Evolutionary conservation across 1,140 invertebrate genomes (phyloP), one percentile per base, ranked within the genome.

Genomic region (Druon quercuslanigerum): DNA sequence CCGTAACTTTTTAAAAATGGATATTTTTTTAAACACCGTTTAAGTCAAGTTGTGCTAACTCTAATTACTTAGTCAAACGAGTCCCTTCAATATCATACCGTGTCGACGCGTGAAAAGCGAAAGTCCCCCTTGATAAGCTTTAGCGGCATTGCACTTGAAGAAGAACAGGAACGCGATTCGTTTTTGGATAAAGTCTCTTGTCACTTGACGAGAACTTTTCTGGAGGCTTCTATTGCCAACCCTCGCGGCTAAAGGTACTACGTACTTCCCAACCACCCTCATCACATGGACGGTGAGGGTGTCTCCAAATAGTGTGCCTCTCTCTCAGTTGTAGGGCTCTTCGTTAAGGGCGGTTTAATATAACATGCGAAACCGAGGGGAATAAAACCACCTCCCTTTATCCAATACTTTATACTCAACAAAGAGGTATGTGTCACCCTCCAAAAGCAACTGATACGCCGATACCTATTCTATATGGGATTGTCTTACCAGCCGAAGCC

Each of bases 191-290:
- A 66, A 33, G 60, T 66, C 60, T 66, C 60, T 66, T 40, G 33
- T 66, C 60, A 40, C 16, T 66, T 66, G n/a, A 46, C 5, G 40
- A 66, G 60, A 16, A 66, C 60, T 40, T 66, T 66, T 25, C 60
- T 66, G 60, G 60, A n/a, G 60, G 60, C 40, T 66, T 20, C 57
- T 40, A 66, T 66, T 66, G 60, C 46, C 25, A 66, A 66, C 60
- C 33, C 60, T 66, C 60, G 25, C n/a, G 33, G 60, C 60, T 66
- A 40, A 33, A 46, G 40, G 9, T 11, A 46, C 40, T 46, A 8
- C 9, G 60, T 66, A 40, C 33, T 66, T 66, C n/a, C 40, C 25
- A 66, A 46, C 25, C 60, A 66, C 60, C 60, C 60, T 66, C 60
- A 40, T 40, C 40, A 40, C 33, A 46, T 66, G 20, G 46, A 46